Percentiles rank a stretch among this genome's conserved stretches.
Conservation (phyloP, 2,888 invertebrate genomes). For the Lydus trimaculatus region DNA sequence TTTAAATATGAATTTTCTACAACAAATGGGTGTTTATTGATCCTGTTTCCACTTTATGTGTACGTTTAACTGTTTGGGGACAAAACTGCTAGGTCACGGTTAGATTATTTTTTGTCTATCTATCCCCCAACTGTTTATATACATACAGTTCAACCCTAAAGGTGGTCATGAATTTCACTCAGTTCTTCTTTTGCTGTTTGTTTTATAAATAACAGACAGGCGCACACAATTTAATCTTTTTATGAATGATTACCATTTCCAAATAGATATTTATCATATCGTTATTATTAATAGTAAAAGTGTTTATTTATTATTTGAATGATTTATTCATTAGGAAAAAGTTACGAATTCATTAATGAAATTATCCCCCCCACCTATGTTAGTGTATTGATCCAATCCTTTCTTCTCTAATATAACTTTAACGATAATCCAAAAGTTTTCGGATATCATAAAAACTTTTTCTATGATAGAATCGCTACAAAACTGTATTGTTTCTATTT, state of each 20-base stretch:
- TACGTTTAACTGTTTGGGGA: slow-evolving; percentile 33
- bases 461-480: background rate
- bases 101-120: slow-evolving; percentile 16
- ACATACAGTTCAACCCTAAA: slow-evolving; percentile 16
- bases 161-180: background rate
- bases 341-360: background rate
- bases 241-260: background rate
- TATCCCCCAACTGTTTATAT: slow-evolving; percentile 7
- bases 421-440: background rate
- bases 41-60: slow-evolving; percentile 24
- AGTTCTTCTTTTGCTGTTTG: background rate
- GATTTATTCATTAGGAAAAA: background rate
- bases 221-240: background rate
- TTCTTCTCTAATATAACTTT: background rate
- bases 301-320: background rate
- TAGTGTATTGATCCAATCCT: slow-evolving; percentile 1
- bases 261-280: background rate
- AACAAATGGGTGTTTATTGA: slow-evolving; percentile 36
- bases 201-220: slow-evolving; percentile 2
- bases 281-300: background rate
- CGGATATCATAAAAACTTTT: background rate
- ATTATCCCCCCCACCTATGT: background rate
- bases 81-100: slow-evolving; percentile 26
- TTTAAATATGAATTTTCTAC: slow-evolving; percentile 23
- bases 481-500: background rate